These are phyloP conservation scores for Nephrocerus scutellatus DNA, from an alignment of 2,888 invertebrate species.

Conservation along the genomic window DNA sequence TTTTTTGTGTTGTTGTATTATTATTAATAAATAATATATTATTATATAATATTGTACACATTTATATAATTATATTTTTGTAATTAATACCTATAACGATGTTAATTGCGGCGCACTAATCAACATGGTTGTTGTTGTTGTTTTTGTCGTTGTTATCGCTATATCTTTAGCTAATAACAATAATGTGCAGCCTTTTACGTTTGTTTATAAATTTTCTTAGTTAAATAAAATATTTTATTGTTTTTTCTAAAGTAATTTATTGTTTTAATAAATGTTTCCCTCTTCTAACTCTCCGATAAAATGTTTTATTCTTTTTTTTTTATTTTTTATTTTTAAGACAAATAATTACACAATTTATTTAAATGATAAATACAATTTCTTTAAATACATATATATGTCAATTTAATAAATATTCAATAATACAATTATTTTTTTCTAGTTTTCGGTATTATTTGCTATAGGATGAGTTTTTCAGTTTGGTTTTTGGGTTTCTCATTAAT, in stretches of 20 bases:
- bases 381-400: constrained; percentile 18
- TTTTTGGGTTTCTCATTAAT: constrained; percentile 6
- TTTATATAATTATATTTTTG: constrained; percentile 3
- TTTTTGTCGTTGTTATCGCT: constrained; percentile 3
- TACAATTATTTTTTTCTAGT: constrained; percentile 16
- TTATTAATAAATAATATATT: constrained; percentile 23
- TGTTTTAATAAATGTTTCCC: constrained; percentile 2
- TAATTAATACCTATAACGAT: constrained; percentile 4
- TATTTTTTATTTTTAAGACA: constrained; percentile 19
- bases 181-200: no score
- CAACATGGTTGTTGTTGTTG: constrained; percentile 12
- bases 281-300: not conserved
- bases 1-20: constrained; percentile 19
- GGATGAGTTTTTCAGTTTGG: constrained; percentile 20
- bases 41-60: constrained; percentile 9
- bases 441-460: no score
- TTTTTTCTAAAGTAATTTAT: constrained; percentile 16
- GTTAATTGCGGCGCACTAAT: constrained; percentile 5
- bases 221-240: constrained; percentile 26
- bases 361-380: constrained; percentile 22
- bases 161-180: constrained; percentile 2
- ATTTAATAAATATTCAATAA: not conserved
- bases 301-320: constrained; percentile 21
- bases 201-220: constrained; percentile 23
- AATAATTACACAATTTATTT: constrained; percentile 4